These are phyloP conservation scores for Pollenia griseotomentosa DNA, from an alignment of 2,888 invertebrate genomes.

Conservation along the genomic window DNA sequence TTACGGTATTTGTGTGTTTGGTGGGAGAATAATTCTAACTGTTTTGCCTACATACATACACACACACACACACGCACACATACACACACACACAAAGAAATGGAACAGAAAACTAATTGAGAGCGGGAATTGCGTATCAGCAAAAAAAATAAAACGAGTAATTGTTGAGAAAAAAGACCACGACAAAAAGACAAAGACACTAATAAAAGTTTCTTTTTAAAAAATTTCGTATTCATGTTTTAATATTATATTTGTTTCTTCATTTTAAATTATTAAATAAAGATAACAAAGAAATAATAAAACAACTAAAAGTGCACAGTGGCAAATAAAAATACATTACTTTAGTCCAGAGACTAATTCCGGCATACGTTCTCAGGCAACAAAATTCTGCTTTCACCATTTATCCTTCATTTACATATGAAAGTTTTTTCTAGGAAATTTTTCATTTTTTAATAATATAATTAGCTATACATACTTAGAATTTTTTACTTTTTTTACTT, in stretches of 20 bases:
- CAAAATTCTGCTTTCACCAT: too few species aligned
- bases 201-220: slow-evolving; percentile 10
- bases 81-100: neutral
- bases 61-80: neutral
- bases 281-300: slow-evolving; percentile 12
- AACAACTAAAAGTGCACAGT: neutral
- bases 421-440: too few species aligned
- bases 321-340: neutral
- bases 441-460: too few species aligned
- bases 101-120: slow-evolving; percentile 13
- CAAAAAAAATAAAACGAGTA: neutral
- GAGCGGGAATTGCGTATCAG: neutral
- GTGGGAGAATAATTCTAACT: neutral
- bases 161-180: neutral
- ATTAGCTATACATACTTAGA: too few species aligned
- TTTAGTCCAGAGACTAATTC: too few species aligned
- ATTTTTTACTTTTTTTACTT: too few species aligned
- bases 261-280: slow-evolving; percentile 19
- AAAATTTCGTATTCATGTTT: slow-evolving; percentile 20
- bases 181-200: too few species aligned
- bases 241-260: neutral
- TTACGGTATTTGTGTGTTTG: too few species aligned
- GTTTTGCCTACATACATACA: too few species aligned
- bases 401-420: too few species aligned
- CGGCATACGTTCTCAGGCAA: too few species aligned